These are phyloP conservation scores for Synergus itoensis DNA, from an alignment of 2,888 invertebrate genomes.

Conservation along the genomic window DNA sequence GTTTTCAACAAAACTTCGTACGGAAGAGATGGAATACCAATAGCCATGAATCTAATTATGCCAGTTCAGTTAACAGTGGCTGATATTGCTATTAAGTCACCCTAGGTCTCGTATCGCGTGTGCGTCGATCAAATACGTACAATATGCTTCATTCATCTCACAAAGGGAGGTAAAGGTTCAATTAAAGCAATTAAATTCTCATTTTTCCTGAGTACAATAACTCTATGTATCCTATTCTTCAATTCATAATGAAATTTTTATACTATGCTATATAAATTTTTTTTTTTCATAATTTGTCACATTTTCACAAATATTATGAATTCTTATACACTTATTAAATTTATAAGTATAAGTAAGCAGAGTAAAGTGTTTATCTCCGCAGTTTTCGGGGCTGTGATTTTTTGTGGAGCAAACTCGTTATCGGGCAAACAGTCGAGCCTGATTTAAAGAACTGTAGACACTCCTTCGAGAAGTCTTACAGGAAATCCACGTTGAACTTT, in stretches of 20 bases:
- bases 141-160: background rate
- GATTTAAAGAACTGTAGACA: slow-evolving; percentile 18
- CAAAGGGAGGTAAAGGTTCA: background rate
- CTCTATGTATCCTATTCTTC: too few relatives aligned
- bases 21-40: background rate
- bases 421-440: background rate
- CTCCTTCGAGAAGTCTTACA: background rate
- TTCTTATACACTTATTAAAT: background rate
- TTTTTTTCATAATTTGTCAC: background rate
- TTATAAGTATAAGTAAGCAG: background rate
- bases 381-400: background rate
- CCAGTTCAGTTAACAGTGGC: background rate
- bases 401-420: background rate
- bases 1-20: background rate
- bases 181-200: background rate
- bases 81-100: background rate
- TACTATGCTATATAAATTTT: background rate
- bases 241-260: too few relatives aligned
- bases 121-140: background rate
- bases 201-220: background rate
- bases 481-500: slow-evolving; percentile 18
- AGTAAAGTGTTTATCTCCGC: background rate
- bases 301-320: background rate
- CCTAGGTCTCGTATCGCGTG: background rate
- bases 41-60: background rate